Conservation (phyloP, 2,888 invertebrate genomes). For the Heliconius sara region DNA sequence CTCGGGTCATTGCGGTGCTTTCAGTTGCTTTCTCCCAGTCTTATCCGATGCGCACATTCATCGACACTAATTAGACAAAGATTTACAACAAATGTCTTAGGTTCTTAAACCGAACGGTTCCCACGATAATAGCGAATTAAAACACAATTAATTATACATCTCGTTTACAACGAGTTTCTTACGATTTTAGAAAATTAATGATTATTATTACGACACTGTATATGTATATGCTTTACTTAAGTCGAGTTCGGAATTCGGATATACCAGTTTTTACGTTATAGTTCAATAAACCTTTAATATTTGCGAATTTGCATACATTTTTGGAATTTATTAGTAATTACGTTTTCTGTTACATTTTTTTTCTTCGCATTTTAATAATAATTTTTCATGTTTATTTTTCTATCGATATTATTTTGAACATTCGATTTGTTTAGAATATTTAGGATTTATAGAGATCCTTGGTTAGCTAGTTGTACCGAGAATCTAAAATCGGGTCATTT, state of each 20-base stretch:
- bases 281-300: conserved; percentile 11
- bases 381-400: not conserved
- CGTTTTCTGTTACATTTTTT: not conserved
- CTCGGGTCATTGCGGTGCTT: conserved; percentile 47
- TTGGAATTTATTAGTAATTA: not conserved
- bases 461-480: not conserved
- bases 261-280: conserved; percentile 6
- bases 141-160: conserved; percentile 16
- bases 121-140: conserved; percentile 29
- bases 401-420: not conserved
- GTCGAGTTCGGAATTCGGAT: not conserved
- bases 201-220: not conserved
- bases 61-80: conserved; percentile 44
- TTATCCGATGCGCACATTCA: conserved; percentile 52
- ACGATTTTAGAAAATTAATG: not conserved
- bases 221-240: not conserved
- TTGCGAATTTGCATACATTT: not conserved
- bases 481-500: conserved; percentile 67
- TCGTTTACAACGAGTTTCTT: conserved; percentile 20
- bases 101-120: conserved; percentile 28
- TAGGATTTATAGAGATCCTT: not conserved
- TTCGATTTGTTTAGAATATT: not conserved
- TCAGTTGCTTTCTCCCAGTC: conserved; percentile 49
- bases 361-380: not conserved
- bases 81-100: conserved; percentile 33